Conservation (phyloP, 2,797 vertebrate genomes). For the Cichlasoma orientale region DNA sequence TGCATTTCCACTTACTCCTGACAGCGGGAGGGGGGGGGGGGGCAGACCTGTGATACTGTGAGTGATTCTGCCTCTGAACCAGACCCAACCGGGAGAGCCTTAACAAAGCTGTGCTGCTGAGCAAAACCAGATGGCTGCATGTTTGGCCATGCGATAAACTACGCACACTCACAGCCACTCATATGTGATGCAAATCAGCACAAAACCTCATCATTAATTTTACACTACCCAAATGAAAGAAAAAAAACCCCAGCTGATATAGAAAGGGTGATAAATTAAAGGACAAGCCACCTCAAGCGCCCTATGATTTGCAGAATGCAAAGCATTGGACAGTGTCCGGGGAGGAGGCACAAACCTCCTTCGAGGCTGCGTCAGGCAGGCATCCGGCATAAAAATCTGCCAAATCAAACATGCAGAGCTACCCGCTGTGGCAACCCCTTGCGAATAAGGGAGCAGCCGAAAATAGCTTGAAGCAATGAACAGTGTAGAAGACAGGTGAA, state of each 20-base stretch:
- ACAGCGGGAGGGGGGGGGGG: not conserved
- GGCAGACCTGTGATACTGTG: not conserved
- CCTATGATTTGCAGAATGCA: not conserved
- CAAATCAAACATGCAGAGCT: not conserved
- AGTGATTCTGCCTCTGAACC: not conserved
- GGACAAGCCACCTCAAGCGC: not conserved
- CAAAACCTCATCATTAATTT: not conserved
- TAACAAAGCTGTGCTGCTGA: not conserved
- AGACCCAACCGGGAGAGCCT: not conserved
- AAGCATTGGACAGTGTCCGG: not conserved
- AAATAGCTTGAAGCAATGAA: not conserved
- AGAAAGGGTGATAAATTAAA: not conserved
- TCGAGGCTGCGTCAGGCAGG: not conserved
- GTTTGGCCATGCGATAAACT: not conserved
- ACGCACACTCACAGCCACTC: not conserved
- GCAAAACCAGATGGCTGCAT: not conserved
- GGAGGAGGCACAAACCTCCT: not conserved
- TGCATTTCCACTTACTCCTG: not conserved
- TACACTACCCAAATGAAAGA: not conserved
- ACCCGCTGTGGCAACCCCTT: not conserved
- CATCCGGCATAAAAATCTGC: not conserved
- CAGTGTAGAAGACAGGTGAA: not conserved
- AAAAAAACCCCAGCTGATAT: not conserved
- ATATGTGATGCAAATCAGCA: not conserved
- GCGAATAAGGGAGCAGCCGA: not conserved